These are phyloP conservation scores for Desmodus rotundus DNA, from an alignment of 2,113 vertebrate species.

Conservation along the genomic window DNA sequence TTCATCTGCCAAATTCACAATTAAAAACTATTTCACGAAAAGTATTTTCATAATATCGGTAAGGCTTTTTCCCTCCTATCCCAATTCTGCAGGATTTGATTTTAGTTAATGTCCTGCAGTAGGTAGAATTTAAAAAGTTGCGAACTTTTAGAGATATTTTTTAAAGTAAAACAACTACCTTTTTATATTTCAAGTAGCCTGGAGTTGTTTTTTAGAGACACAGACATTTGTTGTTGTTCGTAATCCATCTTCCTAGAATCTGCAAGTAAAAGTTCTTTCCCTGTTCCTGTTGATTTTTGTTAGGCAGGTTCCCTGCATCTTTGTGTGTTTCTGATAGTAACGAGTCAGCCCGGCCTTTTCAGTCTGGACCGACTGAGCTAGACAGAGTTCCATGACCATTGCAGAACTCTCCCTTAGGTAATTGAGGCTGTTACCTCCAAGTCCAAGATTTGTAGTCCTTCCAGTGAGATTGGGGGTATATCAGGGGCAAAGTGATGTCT, in stretches of 20 bases:
- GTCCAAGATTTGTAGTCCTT: not conserved
- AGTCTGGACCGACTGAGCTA: not conserved
- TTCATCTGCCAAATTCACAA: conserved; percentile 40
- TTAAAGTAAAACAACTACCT: conserved; percentile 23
- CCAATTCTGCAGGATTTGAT: not conserved
- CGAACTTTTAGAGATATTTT: conserved; percentile 8
- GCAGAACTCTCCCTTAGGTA: not conserved
- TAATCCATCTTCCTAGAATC: conserved; percentile 46
- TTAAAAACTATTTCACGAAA: conserved; percentile 45
- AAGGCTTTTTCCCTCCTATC: conserved; percentile 4
- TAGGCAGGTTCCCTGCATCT: not conserved
- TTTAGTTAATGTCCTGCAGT: conserved; percentile 25
- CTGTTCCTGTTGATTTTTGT: conserved; percentile 29
- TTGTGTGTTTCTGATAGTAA: not conserved
- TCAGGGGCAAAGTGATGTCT: not conserved
- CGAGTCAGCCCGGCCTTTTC: not conserved
- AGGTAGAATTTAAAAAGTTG: not conserved
- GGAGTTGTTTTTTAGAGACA: conserved; percentile 44
- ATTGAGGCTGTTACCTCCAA: not conserved
- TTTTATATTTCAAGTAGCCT: conserved; percentile 48
- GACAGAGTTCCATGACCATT: not conserved
- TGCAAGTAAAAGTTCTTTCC: conserved; percentile 61
- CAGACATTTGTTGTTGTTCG: conserved; percentile 37
- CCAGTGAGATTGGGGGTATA: not conserved
- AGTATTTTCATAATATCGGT: conserved; percentile 36